Evolutionary conservation across 2,888 invertebrate species (phyloP), one percentile per base, ranked within the genome.

Genomic region (Phyllotreta cruciferae): DNA sequence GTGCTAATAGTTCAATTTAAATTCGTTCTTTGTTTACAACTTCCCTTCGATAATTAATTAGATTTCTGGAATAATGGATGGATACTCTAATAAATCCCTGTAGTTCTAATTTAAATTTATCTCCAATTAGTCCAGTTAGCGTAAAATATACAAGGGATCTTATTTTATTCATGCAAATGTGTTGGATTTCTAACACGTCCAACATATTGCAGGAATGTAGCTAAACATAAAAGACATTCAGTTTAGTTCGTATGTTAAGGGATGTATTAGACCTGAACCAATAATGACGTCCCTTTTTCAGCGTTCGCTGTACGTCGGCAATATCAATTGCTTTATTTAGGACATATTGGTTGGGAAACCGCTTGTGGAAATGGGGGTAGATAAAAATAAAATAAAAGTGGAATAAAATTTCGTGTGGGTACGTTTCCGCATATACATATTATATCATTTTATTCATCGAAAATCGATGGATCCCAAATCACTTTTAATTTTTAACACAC

Each of bases 331-430:
- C 34, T 49, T 49, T 49, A 49, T 47, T 47, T 14, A 44, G 35
- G 49, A 35, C 49, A 49, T 49, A 49, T 49, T 49, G 49, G 35
- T 35, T n/a, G 34, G 24, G 49, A 36, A 35, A 49, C 49, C 35
- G 49, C 36, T 49, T 35, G 35, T 10, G 49, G 35, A 49, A 49
- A 49, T n/a, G 49, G 36, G 35, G 34, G 9, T 35, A 49, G 49
- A 49, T 49, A 35, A 49, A 49, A 49, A 49, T 49, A 49, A 49
- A 49, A 49, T 49, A 49, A 49, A 49, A 49, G 49, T n/a, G 6
- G 35, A 49, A 49, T 49, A 49, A 49, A 49, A 49, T 49, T 49
- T 49, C 49, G 34, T 49, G 49, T 6, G 49, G 49, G 35, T 36
- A 10, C 49, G 11, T 49, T 49, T 2, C n/a, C 35, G 35, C 11